phyloP scores from a whole-genome alignment of 2,113 vertebrate genomes.

The Tenebrosternarchus preto region DNA sequence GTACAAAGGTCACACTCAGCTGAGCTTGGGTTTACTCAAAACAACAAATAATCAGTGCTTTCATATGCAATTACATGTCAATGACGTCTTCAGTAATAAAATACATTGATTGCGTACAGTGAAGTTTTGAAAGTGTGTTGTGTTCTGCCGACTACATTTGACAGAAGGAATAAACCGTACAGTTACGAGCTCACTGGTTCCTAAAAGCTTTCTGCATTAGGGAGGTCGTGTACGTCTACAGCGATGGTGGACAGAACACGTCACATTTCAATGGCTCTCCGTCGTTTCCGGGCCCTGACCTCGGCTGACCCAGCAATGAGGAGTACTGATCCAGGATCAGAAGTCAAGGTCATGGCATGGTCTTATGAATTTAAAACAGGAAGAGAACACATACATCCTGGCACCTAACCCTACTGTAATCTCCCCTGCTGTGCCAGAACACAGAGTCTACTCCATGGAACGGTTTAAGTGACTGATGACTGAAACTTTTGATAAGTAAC shows the following conservation, averaged over 20 bases:
- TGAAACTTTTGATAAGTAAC: background rate
- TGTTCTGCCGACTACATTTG: background rate
- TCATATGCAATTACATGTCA: background rate
- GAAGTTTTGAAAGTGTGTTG: background rate
- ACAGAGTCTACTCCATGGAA: background rate
- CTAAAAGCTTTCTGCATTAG: background rate
- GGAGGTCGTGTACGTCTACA: background rate
- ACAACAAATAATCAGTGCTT: conserved; percentile 4
- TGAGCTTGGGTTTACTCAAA: background rate
- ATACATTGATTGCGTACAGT: background rate
- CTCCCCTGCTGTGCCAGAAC: background rate
- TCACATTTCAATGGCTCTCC: conserved; percentile 50
- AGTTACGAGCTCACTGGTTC: too few species aligned
- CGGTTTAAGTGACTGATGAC: conserved; percentile 1
- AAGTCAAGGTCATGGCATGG: conserved; percentile 75
- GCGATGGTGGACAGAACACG: conserved; percentile 29
- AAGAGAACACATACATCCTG: conserved; percentile 81
- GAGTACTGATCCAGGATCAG: conserved; percentile 67
- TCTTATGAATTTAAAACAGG: conserved; percentile 78
- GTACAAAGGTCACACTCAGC: background rate
- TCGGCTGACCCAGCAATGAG: conserved; percentile 49
- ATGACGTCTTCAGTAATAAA: background rate
- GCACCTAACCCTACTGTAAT: conserved; percentile 56
- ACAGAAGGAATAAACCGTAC: too few species aligned
- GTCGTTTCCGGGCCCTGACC: conserved; percentile 55